Evolutionary conservation across 2,888 invertebrate species (phyloP), one percentile per base, ranked within the genome.

Genomic region (Parascotia fuliginaria): DNA sequence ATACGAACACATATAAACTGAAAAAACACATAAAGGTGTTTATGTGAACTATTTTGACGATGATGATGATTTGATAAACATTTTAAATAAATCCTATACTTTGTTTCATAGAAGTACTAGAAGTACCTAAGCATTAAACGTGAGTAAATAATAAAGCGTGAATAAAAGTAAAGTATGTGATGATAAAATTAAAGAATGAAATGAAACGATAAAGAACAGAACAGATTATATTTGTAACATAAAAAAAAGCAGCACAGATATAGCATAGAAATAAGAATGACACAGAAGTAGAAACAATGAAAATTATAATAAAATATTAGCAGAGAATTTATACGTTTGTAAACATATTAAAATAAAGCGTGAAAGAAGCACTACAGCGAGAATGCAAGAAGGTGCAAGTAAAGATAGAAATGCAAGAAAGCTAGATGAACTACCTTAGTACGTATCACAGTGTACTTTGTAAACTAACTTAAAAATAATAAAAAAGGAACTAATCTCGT

Each of bases 371-470:
- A 33, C 41, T 29, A 33, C 28, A 54, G 19, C 63, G 54, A 52
- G 60, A 55, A 47, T 33, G 38, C 56, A 63, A 56, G 54, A 65
- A 42, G 24, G 34, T 28, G 59, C 55, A 58, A 51, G 24, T 42
- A 60, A 40, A 68, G 56, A 55, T 47, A 47, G 19, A 50, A 49
- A 61, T 60, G 58, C 43, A 40, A 56, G 31, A 49, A 39, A 40
- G 2, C 44, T 53, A 53, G 51, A 42, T 56, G 58, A 75, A 79
- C 84, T 86, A 86, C 80, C 81, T 62, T 71, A 81, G 83, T 83
- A 81, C 83, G 75, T 91, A 91, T 91, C 91, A 91, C 91, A 92
- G 91, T 87, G 85, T 85, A 77, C 85, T 87, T 87, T 80, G 55
- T 68, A 77, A 72, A 76, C 74, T 74, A 81, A 82, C 61, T 79